Evolutionary conservation across 2,113 vertebrate species (phyloP), one percentile per base, ranked within the genome.

Genomic region (Thryonomys swinderianus): DNA sequence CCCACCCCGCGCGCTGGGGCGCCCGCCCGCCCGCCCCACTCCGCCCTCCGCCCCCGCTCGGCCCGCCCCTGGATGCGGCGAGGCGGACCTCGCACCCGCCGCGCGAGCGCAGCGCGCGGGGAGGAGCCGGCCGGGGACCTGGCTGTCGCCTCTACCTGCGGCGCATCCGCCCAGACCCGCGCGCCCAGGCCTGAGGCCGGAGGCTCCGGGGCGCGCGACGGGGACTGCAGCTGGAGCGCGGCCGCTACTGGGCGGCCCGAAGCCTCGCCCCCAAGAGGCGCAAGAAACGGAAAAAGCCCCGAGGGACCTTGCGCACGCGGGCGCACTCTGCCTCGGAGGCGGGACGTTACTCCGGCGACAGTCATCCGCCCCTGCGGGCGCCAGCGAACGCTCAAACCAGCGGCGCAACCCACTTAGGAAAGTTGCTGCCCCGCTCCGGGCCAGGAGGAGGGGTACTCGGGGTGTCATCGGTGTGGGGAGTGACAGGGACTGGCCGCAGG

Each of bases 1-100:
- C 94, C 89, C 94, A 79, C 96, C 97, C 96, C 92, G 9, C 74
- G 66, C 94, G 16, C 61, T 4, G 42, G 86, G 76, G 73, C 57
- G 94, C 74, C 95, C 62, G 64, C 94, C 94, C 67, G 64, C 94
- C 94, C 93, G 45, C 71, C 88, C 90, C 74, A 40, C 92, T 45
- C 57, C 94, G 17, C 48, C 84, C 91, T 32, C 88, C 79, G 73
- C 45, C 73, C 42, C 57, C 40, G 71, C 95, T 59, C 57, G 25
- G 93, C 74, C 95, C 92, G 93, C 93, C 96, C 88, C 80, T 48
- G 42, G 74, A 51, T 51, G 42, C 74, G 27, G 37, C 55, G 25
- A 40, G 69, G 80, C 91, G 91, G 55, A 37, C 91, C 94, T 90
- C 91, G 53, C 66, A 83, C 85, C n/a, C 0, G 61, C 93, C 48